Conservation (phyloP, 2,888 invertebrate species). For the Hyppa rectilinea region DNA sequence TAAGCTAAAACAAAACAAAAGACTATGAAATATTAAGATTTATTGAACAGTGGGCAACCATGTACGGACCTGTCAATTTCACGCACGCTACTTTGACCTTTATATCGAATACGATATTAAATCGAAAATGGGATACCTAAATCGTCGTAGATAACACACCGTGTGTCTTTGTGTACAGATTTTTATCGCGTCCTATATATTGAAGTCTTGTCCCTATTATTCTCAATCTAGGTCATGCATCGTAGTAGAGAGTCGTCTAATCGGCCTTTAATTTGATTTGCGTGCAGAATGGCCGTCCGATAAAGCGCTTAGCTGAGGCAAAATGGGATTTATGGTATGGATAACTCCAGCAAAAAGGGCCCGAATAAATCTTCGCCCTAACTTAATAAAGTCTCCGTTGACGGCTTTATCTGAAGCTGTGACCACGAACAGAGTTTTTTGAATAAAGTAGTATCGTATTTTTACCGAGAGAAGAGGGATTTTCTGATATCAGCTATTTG, state of each 20-base stretch:
- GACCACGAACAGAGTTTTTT: conserved; percentile 79
- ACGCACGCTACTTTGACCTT: conserved; percentile 51
- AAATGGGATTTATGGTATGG: conserved; percentile 86
- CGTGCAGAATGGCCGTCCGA: conserved; percentile 81
- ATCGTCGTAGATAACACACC: conserved; percentile 35
- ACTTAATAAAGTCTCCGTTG: conserved; percentile 87
- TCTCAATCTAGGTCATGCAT: conserved; percentile 76
- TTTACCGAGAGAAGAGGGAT: conserved; percentile 42
- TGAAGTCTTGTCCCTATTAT: conserved; percentile 62
- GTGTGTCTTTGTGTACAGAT: conserved; percentile 45
- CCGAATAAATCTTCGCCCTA: conserved; percentile 85
- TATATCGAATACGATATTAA: conserved; percentile 33
- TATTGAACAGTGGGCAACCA: conserved; percentile 51
- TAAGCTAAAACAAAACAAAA: conserved; percentile 44
- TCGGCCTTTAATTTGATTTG: conserved; percentile 87
- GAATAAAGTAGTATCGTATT: conserved; percentile 76
- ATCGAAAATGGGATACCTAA: conserved; percentile 47
- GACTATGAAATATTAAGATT: conserved; percentile 52
- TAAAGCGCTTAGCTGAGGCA: conserved; percentile 85
- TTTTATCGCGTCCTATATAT: conserved; percentile 64
- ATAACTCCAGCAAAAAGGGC: conserved; percentile 85
- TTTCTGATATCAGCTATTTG: conserved; percentile 52
- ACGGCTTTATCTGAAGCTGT: conserved; percentile 83
- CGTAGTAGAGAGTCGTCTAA: conserved; percentile 75
- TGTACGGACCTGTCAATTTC: conserved; percentile 43